These are phyloP conservation scores for Nephrotoma guestfalica DNA, from an alignment of 2,888 invertebrate species.

Conservation along the genomic window DNA sequence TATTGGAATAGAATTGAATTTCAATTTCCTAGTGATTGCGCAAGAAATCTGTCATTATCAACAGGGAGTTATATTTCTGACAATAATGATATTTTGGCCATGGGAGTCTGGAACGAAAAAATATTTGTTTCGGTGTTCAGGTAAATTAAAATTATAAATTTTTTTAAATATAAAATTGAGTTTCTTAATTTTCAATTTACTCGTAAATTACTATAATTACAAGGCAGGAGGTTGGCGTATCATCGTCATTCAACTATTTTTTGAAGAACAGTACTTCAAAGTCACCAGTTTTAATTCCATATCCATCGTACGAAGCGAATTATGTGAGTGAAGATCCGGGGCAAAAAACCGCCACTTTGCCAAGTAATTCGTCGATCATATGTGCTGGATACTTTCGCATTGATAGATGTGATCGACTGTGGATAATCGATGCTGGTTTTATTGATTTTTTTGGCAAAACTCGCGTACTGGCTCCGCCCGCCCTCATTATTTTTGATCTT, in stretches of 20 bases:
- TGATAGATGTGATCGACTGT: constrained; percentile 64
- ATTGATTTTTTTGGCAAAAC: constrained; percentile 53
- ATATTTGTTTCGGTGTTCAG: no score
- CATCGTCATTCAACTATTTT: constrained; percentile 52
- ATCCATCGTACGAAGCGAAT: constrained; percentile 66
- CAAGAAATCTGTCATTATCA: no score
- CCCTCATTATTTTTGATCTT: constrained; percentile 56
- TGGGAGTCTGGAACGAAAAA: no score
- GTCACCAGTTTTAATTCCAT: constrained; percentile 58
- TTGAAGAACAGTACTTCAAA: constrained; percentile 38
- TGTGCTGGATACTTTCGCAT: constrained; percentile 59
- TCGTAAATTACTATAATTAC: neutral
- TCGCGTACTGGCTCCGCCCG: constrained; percentile 47
- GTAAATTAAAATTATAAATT: no score
- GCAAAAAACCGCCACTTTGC: constrained; percentile 22
- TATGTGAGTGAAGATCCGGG: neutral
- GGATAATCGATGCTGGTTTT: constrained; percentile 69
- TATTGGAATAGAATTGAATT: no score
- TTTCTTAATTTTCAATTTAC: no score
- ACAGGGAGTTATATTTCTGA: no score
- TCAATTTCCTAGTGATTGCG: no score
- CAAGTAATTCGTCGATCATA: constrained; percentile 45
- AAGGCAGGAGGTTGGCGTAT: constrained; percentile 55
- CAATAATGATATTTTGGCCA: no score
- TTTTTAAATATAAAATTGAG: no score